Base-by-base conservation (phyloP, 2,113 vertebrate genomes). In the Thalassarche chlororhynchos region DNA sequence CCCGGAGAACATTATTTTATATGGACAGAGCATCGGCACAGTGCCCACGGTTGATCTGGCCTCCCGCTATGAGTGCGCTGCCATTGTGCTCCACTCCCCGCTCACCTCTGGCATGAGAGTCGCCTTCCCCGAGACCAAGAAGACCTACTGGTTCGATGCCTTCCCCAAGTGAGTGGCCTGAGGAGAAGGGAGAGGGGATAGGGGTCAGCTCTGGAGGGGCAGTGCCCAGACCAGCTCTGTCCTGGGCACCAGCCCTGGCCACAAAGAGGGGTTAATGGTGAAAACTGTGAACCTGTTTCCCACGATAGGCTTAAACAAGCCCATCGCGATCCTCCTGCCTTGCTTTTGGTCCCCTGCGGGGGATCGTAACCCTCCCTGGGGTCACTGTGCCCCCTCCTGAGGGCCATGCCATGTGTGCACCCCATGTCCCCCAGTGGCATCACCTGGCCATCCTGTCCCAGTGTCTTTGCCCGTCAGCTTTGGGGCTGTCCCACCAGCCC, bases 111-210 rank as follows among this genome's bases (percentile, higher is more conserved):
- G 99, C 97, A 99, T 99, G 99, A 98, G 99, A 65, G 99, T 99
- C 17, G 99, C 99, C 91, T 99, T 99, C 96, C 99, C 99, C 0
- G 99, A 99, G 82, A 99, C 99, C 80, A 99, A 99, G 98, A 99
- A 99, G 98, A 99, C 99, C 29, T 99, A 99, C 92, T 99, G 99
- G 98, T 99, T 99, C 1, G 99, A 99, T 42, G 99, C 99, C 46
- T 99, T 99, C 96, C 99, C 99, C 95, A 99, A 99, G 99, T 99
- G 98, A 99, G 99, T 97, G 54, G 14, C 58, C 75, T 16, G 51
- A 40, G 47, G 51, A 58, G 9, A 7, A 8, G 34, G 72, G 32
- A 14, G 6, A 13, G 75, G 47, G 64, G 38, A 17, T 2, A 2
- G 23, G 75, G 42, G 17, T 28, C 21, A 23, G 46, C 9, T 31